Base-by-base conservation (phyloP, 2,888 invertebrate species). In the Onthophagus sagittarius region DNA sequence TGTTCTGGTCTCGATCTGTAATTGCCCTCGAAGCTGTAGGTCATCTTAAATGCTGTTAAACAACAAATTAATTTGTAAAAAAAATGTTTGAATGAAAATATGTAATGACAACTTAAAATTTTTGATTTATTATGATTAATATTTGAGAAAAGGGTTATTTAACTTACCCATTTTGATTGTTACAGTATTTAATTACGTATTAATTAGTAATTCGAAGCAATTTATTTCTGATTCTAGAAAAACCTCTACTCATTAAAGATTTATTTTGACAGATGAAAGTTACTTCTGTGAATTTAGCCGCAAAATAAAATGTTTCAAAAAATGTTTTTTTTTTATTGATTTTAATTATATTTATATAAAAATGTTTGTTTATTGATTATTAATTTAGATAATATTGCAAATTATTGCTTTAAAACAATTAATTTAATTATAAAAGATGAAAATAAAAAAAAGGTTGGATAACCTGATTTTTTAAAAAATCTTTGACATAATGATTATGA, bases 11-110 rank as follows among this genome's bases (percentile, higher is more conserved):
- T 92, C 70, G 93, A 89, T 81, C 94, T 90, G 84, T 93, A 95
- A 84, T 97, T 94, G 73, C 98, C 98, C 85, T 98, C 97, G 84
- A 98, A 98, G 81, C 93, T 89, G 80, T 89, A 91, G 86, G 82
- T 82, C 81, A 86, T 80, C 79, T 85, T 86, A 76, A 83, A 85
- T 39, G 79, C 81, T 80, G 31, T 2, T n/a, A 64, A 64, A 63
- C 15, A 4, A 14, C 9, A 23, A 64, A 14, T 23, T 23, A 23
- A 63, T 3, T 71, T 65, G 2, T 64, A 63, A 32, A 32, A n/a
- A 15, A 53, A 62, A 15, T 23, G 11, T 23, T 23, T 23, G 23
- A 23, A 23, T 23, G 23, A 23, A 23, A 23, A 62, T 39, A 39
- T 23, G 15, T 6, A 62, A 71, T 71, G 23, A 74, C 69, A 53